Percentiles rank a stretch among this genome's conserved stretches.
Evolutionary conservation across 2,113 vertebrate species (phyloP).

Genomic region (Halcyon malimbica): DNA sequence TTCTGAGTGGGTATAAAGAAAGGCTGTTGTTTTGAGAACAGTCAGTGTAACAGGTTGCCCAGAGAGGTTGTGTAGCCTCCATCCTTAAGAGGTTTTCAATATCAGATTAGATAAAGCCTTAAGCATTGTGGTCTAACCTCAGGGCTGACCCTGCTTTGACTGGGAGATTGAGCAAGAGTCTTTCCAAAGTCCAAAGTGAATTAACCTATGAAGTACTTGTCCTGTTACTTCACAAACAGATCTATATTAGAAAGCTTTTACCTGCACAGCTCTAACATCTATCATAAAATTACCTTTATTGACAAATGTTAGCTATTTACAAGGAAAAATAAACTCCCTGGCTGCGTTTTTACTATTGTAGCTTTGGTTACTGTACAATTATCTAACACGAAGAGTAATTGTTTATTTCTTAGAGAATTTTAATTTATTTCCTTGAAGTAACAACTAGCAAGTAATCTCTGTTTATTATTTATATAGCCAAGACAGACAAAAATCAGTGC

Average conservation of each 20-base stretch:
- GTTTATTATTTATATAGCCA: not conserved
- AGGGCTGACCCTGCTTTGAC: not conserved
- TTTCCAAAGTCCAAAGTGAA: not conserved
- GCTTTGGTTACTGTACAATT: not conserved
- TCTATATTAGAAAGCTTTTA: not conserved
- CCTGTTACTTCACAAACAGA: not conserved
- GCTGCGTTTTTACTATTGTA: not conserved
- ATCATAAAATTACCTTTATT: not conserved
- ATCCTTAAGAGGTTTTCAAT: not conserved
- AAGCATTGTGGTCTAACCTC: not conserved
- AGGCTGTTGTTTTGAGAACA: not conserved
- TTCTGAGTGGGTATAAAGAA: not conserved
- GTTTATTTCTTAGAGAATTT: not conserved
- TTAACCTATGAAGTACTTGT: not conserved
- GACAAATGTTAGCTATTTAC: not conserved
- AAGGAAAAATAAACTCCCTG: not conserved
- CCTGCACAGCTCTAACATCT: not conserved
- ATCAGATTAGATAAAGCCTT: not conserved
- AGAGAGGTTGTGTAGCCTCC: not conserved
- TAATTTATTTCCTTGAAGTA: not conserved
- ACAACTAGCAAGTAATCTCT: not conserved
- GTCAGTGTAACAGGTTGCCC: not conserved
- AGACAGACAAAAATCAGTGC: not conserved
- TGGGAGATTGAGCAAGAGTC: not conserved
- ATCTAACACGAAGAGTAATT: not conserved